These are phyloP conservation scores for Acleris sparsana DNA, from an alignment of 2,888 invertebrate species.

Conservation along the genomic window DNA sequence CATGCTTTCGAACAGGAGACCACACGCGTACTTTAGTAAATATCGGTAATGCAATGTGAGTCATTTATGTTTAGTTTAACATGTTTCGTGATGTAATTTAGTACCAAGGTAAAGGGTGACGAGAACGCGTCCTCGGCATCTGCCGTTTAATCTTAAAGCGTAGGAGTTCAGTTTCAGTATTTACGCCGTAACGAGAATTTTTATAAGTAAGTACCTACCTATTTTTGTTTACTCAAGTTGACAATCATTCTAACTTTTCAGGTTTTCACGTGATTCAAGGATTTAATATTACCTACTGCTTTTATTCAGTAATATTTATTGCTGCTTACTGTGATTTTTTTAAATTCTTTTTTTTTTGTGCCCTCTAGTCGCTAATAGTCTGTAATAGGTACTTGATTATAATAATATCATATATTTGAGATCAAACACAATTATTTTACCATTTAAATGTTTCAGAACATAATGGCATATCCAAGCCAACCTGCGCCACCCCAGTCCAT, in stretches of 20 bases:
- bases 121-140: slow-evolving; percentile 41
- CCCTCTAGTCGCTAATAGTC: no score
- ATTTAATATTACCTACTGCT: no score
- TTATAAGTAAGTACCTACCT: no score
- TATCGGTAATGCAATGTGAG: slow-evolving; percentile 49
- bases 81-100: slow-evolving; percentile 56
- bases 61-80: slow-evolving; percentile 54
- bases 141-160: slow-evolving; percentile 42
- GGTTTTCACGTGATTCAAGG: no score
- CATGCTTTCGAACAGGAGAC: slow-evolving; percentile 4
- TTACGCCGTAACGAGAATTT: slow-evolving; percentile 3
- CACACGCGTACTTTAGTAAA: slow-evolving; percentile 26
- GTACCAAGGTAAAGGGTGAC: slow-evolving; percentile 62
- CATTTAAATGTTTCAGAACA: background rate
- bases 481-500: slow-evolving; percentile 58
- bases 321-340: no score
- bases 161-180: slow-evolving; percentile 12
- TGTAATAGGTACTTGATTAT: background rate
- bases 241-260: no score
- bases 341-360: no score
- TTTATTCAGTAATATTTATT: no score
- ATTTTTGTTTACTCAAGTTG: background rate
- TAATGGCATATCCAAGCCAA: slow-evolving; percentile 59
- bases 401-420: background rate
- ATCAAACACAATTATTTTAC: background rate